A percentile compares a stretch with the other conserved stretches of the same genome.
These are phyloP conservation scores for Corythornis madagascariensis DNA, from an alignment of 2,113 vertebrate genomes.

Conservation along the genomic window DNA sequence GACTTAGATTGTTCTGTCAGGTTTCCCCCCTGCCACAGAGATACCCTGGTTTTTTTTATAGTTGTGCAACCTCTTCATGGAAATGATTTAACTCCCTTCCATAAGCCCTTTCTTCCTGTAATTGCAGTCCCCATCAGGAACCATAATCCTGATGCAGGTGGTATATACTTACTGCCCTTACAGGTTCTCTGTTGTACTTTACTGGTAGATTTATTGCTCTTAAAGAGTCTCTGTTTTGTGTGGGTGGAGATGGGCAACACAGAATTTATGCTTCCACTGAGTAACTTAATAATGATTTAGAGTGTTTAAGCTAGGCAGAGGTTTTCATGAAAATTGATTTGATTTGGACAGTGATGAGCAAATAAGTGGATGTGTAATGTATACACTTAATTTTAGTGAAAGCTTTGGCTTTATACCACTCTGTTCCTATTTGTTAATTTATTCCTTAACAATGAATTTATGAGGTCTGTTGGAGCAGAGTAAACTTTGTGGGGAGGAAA, in stretches of 20 bases:
- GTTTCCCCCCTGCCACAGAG: rapidly evolving
- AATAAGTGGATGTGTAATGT: neutral
- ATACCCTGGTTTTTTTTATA: neutral
- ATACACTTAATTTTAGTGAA: neutral
- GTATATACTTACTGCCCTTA: neutral
- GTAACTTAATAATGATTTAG: neutral
- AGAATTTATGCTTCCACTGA: neutral
- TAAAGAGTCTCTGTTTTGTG: neutral
- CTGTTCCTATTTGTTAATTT: neutral
- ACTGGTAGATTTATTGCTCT: neutral
- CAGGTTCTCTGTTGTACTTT: neutral
- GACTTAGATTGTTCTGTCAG: neutral
- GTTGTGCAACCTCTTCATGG: neutral
- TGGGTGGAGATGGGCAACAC: neutral
- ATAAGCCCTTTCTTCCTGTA: neutral
- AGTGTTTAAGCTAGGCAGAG: neutral
- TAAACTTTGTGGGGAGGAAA: neutral
- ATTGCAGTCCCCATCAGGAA: neutral
- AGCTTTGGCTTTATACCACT: neutral
- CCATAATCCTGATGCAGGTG: neutral
- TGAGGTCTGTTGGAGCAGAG: neutral
- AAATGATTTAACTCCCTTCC: neutral
- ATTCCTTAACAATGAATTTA: neutral
- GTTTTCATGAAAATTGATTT: neutral
- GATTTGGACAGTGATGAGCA: neutral